Conservation (phyloP, 2,888 invertebrate species). For the Rhagonycha lutea region DNA sequence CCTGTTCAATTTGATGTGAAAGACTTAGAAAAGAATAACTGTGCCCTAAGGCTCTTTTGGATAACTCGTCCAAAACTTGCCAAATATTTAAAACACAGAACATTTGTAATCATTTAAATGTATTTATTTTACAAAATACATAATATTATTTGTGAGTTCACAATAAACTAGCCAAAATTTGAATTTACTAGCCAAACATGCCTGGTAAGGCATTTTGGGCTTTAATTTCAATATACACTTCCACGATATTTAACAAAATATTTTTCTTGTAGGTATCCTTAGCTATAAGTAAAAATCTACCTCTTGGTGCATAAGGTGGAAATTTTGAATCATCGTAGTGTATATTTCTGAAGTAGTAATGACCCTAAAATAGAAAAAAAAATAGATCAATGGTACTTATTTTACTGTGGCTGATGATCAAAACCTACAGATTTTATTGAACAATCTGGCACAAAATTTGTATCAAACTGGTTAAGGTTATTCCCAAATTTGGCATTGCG, state of each 20-base stretch:
- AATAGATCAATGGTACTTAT: too few species aligned
- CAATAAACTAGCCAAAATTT: too few species aligned
- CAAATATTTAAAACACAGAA: too few species aligned
- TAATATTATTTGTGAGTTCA: too few species aligned
- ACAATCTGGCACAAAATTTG: neutral
- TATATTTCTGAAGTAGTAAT: neutral
- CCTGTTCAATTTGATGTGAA: too few species aligned
- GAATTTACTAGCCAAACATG: too few species aligned
- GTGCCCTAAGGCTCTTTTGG: too few species aligned
- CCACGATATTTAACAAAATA: neutral
- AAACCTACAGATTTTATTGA: too few species aligned
- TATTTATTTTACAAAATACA: too few species aligned
- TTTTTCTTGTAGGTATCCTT: neutral
- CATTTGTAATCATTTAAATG: too few species aligned
- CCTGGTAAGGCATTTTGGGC: neutral
- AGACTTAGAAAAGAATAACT: too few species aligned
- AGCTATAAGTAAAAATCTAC: neutral
- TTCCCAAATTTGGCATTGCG: neutral
- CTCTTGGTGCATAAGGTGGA: constrained; percentile 1
- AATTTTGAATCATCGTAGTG: neutral
- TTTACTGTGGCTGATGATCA: neutral
- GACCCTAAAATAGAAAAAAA: neutral
- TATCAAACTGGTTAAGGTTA: neutral
- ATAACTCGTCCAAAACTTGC: too few species aligned
- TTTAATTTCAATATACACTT: neutral